Evolutionary conservation across 2,888 invertebrate species (phyloP), one percentile per base, ranked within the genome.

Genomic region (Drosophila mimetica): DNA sequence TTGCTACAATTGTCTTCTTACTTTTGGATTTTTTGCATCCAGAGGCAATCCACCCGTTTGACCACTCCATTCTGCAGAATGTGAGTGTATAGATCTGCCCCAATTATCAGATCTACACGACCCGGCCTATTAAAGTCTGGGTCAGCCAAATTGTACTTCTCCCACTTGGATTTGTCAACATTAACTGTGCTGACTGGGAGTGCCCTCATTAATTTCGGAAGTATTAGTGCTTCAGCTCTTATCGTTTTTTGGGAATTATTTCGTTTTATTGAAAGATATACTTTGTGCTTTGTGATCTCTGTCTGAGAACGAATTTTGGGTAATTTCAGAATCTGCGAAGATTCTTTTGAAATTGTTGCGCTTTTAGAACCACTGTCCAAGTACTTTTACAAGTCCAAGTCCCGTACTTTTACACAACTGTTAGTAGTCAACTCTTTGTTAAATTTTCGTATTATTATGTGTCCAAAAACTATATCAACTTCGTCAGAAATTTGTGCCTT

Each of bases 201-300:
- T 5, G 32, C 34, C n/a, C 32, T 34, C 20, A 20, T 34, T 8
- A 20, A 2, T 6, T 34, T 48, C 4, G 20, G 47, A 5, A 47
- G 47, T 13, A 47, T 47, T 11, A 47, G 4, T n/a, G 32, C 32
- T 48, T 48, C 4, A 48, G 20, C 8, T 34, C 18, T n/a, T 6
- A 20, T 18, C 0, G 8, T 34, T 34, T 34, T 48, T 6, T 1
- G 34, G 18, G 48, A 48, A 34, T 48, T 48, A 32, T 11, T 11
- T 13, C 9, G 6, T 37, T 37, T 28, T 14, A 22, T 50, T 1
- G 9, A 14, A 14, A 50, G 9, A 6, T n/a, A 6, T 0, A 9
- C 11, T 7, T 22, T 50, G 34, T 50, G 50, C 34, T n/a, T n/a
- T n/a, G n/a, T 28, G 9, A 14, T 22, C n/a, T 44, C 25, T 4